These are phyloP conservation scores for Quiscalus mexicanus DNA, from an alignment of 2,113 vertebrate species.

Conservation along the genomic window DNA sequence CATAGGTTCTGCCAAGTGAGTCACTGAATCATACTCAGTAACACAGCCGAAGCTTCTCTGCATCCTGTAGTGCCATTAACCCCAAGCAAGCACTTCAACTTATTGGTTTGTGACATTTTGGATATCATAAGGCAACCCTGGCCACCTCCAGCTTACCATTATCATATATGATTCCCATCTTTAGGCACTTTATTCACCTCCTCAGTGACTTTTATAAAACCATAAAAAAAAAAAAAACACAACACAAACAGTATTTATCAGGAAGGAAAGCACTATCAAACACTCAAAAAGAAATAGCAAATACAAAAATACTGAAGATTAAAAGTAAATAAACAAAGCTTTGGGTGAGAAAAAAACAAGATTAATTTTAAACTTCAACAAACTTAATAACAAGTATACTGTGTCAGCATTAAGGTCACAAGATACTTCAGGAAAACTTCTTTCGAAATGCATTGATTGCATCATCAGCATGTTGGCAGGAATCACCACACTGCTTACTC, in stretches of 20 bases:
- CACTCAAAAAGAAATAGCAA: not conserved
- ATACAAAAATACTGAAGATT: not conserved
- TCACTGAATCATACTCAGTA: not conserved
- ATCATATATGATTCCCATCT: not conserved
- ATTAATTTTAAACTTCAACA: not conserved
- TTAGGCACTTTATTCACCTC: not conserved
- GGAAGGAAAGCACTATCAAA: not conserved
- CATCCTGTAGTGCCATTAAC: not conserved
- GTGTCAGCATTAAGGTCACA: not conserved
- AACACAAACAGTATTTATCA: not conserved
- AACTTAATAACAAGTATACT: not conserved
- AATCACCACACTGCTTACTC: not conserved
- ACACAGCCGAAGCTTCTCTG: not conserved
- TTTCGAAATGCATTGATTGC: not conserved
- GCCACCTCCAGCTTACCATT: not conserved
- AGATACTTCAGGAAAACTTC: not conserved
- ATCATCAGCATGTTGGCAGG: not conserved
- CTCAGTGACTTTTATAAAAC: not conserved
- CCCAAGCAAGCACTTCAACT: not conserved
- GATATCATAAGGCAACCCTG: not conserved
- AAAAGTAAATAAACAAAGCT: not conserved
- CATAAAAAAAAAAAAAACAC: no score
- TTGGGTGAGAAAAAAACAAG: not conserved
- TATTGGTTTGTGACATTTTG: not conserved
- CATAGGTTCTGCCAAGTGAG: not conserved